Base-by-base conservation (phyloP, 2,113 vertebrate species). In the Neoarius graeffei region DNA sequence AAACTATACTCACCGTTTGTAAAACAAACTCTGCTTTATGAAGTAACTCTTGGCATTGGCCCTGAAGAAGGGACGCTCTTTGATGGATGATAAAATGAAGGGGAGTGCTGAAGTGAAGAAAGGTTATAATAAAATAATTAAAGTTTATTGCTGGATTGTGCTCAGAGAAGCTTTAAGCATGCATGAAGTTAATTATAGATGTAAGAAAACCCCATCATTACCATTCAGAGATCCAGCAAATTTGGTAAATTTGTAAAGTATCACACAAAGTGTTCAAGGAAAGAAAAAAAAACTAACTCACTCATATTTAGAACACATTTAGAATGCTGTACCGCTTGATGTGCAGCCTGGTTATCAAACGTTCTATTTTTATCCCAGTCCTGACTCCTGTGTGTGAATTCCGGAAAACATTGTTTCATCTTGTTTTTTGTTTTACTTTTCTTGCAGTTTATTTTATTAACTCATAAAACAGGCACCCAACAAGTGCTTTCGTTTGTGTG, bases 1-100 rank as follows among this genome's bases (percentile, higher is more conserved):
- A 17, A 13, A n/a, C 2, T 50, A 4, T 19, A 94, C 95, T 95
- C 90, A 95, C 95, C 14, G 91, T 60, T 67, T 95, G 93, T 25
- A 95, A 84, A 85, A 89, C 69, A 13, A 62, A 71, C 3, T 94
- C 94, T 0, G 94, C 92, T 66, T 89, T 93, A 81, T 85, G 90
- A 89, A 96, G 93, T 76, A 89, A 87, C 0, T 95, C 95, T 60
- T 93, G 93, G 87, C 94, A 95, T 77, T 94, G 91, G 59, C 0
- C 1, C 87, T 95, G 92, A 80, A 95, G 92, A 19, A 76, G 0
- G 23, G 76, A 27, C 14, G 91, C 89, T 85, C 15, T 93, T 90
- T 95, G 94, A 50, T 92, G 84, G 71, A 94, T 67, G 59, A 79
- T 9, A 3, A 1, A 4, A 2, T 42, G 54, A 17, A 14, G 80